These are phyloP conservation scores for Psococerastis gibbosa DNA, from an alignment of 2,888 invertebrate species.

Conservation along the genomic window DNA sequence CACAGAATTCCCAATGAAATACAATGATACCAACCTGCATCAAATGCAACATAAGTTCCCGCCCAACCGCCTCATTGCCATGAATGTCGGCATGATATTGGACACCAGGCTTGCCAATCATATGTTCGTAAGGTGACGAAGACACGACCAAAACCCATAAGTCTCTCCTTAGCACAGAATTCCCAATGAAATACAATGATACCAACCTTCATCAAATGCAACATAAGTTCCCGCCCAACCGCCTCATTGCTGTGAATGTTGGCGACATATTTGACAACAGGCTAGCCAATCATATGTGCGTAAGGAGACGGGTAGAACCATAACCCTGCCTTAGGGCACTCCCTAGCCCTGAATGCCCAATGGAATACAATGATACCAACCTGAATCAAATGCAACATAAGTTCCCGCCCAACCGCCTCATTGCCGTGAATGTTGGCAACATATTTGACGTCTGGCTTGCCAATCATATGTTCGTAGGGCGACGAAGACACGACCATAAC, in stretches of 20 bases:
- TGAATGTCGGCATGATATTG: slow-evolving; percentile 97
- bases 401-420: slow-evolving; percentile 86
- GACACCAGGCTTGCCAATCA: slow-evolving; percentile 90
- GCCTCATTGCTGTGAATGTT: slow-evolving; percentile 97
- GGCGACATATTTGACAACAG: slow-evolving; percentile 94
- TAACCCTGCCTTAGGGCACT: too few species aligned
- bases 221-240: slow-evolving; percentile 82
- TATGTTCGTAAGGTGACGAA: slow-evolving; percentile 79
- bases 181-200: too few species aligned
- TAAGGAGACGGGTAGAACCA: slow-evolving; percentile 83
- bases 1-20: too few species aligned
- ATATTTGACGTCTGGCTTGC: slow-evolving; percentile 95
- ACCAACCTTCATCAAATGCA: slow-evolving; percentile 81
- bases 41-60: slow-evolving; percentile 81
- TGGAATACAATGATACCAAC: too few species aligned
- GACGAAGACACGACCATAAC: slow-evolving; percentile 83
- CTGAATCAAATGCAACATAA: slow-evolving; percentile 79
- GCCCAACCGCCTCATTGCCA: slow-evolving; percentile 90
- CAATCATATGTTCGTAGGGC: slow-evolving; percentile 80
- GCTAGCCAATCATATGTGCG: slow-evolving; percentile 84
- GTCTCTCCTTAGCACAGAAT: too few species aligned
- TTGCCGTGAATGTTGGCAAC: slow-evolving; percentile 97
- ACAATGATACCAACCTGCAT: too few species aligned
- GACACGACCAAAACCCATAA: slow-evolving; percentile 83
- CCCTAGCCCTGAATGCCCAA: not conserved